Conservation (phyloP, 2,888 invertebrate species). For the Patella depressa region DNA sequence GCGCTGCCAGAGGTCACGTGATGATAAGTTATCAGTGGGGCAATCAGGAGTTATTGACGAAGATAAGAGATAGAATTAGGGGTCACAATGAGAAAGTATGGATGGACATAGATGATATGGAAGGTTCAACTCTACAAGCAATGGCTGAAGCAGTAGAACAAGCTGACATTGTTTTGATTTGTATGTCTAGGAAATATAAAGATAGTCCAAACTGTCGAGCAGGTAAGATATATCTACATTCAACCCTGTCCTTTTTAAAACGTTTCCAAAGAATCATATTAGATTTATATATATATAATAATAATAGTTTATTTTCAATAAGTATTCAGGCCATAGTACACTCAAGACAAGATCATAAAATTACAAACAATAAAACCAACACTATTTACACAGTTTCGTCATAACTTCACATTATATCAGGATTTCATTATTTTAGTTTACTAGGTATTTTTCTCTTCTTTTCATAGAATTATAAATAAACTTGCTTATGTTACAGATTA, state of each 20-base stretch:
- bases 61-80: constrained; percentile 42
- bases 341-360: too few species aligned
- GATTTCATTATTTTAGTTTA: too few species aligned
- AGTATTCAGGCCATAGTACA: too few species aligned
- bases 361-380: too few species aligned
- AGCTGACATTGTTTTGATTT: constrained; percentile 49
- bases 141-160: constrained; percentile 60
- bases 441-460: too few species aligned
- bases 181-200: constrained; percentile 59
- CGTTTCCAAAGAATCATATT: not conserved
- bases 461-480: too few species aligned
- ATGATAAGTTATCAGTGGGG: constrained; percentile 63
- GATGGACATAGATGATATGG: constrained; percentile 62
- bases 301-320: too few species aligned
- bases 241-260: not conserved
- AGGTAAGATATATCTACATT: constrained; percentile 35
- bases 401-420: too few species aligned
- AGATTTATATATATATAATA: too few species aligned
- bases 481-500: too few species aligned
- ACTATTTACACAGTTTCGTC: too few species aligned
- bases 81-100: constrained; percentile 40
- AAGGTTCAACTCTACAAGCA: constrained; percentile 57
- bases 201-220: constrained; percentile 58
- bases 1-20: constrained; percentile 42
- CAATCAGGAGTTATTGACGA: constrained; percentile 43